Evolutionary conservation across 2,888 invertebrate species (phyloP).

Genomic region (Lasioglossum vierecki): DNA sequence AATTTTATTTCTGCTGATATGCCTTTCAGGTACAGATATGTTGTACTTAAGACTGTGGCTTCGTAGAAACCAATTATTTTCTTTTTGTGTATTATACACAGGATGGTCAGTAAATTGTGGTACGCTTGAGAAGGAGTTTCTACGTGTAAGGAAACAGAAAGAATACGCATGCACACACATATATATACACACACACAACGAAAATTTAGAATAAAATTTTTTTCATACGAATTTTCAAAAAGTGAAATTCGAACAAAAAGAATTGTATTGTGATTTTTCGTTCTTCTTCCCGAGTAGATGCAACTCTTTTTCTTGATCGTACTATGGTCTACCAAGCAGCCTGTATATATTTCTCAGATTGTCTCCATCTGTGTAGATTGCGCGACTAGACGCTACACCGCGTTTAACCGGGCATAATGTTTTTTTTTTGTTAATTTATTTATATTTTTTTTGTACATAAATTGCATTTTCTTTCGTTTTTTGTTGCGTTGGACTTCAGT

Average conservation of each 20-base stretch:
- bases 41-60: conserved; percentile 81
- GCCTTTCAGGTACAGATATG: conserved; percentile 78
- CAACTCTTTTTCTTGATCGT: conserved; percentile 11
- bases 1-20: conserved; percentile 64
- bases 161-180: neutral
- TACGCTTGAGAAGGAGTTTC: conserved; percentile 1
- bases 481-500: conserved; percentile 67
- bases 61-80: conserved; percentile 70
- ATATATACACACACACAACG: neutral
- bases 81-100: conserved; percentile 61
- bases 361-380: conserved; percentile 68
- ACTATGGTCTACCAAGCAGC: conserved; percentile 15
- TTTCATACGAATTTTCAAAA: conserved; percentile 2
- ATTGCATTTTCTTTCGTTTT: conserved; percentile 66
- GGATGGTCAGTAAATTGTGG: conserved; percentile 13
- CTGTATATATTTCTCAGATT: conserved; percentile 65
- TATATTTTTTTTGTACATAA: conserved; percentile 77
- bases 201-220: conserved; percentile 11
- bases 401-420: conserved; percentile 70
- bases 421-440: conserved; percentile 75
- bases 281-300: conserved; percentile 7
- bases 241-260: neutral
- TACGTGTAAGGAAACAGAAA: neutral
- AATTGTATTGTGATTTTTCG: neutral
- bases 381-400: conserved; percentile 57